Percentiles rank a stretch among this genome's conserved stretches.
These are phyloP conservation scores for Desmophyllum pertusum DNA, from an alignment of 92 coral and sea anemone species.

Conservation along the genomic window DNA sequence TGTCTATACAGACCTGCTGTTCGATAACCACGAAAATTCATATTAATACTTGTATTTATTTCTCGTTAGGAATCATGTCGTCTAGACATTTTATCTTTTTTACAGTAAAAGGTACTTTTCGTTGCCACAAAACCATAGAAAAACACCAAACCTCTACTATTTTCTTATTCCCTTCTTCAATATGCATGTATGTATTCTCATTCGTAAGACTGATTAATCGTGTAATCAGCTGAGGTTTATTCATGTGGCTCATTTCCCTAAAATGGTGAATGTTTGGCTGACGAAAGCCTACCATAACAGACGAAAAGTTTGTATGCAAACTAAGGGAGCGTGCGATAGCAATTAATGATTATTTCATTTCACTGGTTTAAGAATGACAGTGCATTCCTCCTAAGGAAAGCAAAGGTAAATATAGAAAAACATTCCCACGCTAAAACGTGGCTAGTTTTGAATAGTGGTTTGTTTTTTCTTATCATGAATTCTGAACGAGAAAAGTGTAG, in stretches of 20 bases:
- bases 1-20: constrained; percentile 17
- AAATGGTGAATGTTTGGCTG: background rate
- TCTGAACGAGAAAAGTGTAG: no score
- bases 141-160: background rate
- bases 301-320: no score
- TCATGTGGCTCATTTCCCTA: background rate
- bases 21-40: background rate
- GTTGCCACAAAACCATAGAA: background rate
- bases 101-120: background rate
- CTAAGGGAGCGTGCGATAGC: background rate
- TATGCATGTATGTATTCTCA: no score
- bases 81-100: background rate
- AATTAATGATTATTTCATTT: background rate
- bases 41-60: background rate
- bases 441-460: background rate
- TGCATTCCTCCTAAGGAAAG: background rate
- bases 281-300: background rate
- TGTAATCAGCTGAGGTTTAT: no score
- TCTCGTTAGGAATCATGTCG: no score
- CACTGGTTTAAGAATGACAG: background rate
- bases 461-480: background rate
- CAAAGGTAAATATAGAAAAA: background rate
- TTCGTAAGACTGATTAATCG: no score
- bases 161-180: background rate
- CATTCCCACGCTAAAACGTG: background rate